phyloP scores from a whole-genome alignment of 2,113 vertebrate genomes.

The Myotis davidii region DNA sequence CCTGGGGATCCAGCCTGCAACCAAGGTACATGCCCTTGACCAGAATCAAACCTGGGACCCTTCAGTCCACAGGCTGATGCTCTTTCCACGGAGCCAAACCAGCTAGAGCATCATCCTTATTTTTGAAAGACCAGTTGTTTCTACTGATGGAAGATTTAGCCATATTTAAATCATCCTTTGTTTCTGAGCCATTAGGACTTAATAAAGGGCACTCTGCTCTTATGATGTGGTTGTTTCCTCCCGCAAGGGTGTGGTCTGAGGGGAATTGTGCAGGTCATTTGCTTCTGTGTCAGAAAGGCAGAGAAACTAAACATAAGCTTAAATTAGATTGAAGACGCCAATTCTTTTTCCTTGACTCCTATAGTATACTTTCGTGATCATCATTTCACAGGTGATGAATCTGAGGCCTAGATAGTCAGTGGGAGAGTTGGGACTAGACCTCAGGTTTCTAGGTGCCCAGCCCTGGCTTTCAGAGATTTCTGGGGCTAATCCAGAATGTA shows the following conservation, averaged over 20 bases:
- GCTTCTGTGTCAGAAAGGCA: not conserved
- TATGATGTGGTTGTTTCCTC: not conserved
- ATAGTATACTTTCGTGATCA: not conserved
- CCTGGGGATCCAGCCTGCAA: no score
- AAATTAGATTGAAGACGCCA: not conserved
- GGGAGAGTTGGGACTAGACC: not conserved
- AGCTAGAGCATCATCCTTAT: not conserved
- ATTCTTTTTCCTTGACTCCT: not conserved
- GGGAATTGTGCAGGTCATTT: not conserved
- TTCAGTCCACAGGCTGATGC: no score
- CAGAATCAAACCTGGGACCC: no score
- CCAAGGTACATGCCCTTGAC: no score
- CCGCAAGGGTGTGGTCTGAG: not conserved
- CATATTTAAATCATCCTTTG: slow-evolving; percentile 11
- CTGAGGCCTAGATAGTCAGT: not conserved
- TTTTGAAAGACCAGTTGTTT: slow-evolving; percentile 41
- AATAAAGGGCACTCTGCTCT: not conserved
- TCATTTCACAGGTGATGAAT: not conserved
- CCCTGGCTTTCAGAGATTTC: not conserved
- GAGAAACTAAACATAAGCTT: not conserved
- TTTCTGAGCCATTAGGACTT: slow-evolving; percentile 31
- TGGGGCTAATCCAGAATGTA: not conserved
- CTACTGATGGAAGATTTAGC: not conserved
- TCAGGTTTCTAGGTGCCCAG: not conserved
- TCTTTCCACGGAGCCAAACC: no score